Percentiles rank a stretch among this genome's conserved stretches.
Conservation (phyloP, 2,797 vertebrate species). For the Chloroceryle inda region DNA sequence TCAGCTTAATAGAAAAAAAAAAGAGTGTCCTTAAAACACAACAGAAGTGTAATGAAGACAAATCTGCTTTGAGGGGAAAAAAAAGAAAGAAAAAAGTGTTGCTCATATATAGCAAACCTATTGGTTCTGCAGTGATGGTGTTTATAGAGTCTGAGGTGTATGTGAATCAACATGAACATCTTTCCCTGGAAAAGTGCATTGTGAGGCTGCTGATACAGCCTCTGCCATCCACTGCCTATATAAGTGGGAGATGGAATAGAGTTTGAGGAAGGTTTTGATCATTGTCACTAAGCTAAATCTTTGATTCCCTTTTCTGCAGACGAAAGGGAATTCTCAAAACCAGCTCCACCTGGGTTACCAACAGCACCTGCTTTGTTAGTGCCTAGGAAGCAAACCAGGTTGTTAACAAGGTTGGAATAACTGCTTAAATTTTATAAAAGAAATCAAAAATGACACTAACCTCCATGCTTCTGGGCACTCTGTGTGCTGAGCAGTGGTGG, state of each 20-base stretch:
- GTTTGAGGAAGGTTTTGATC: not conserved
- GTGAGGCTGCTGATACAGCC: not conserved
- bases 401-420: not conserved
- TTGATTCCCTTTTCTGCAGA: not conserved
- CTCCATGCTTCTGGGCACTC: not conserved
- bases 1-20: not conserved
- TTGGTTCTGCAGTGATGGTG: not conserved
- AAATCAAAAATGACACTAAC: not conserved
- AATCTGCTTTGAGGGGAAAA: not conserved
- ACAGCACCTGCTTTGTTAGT: not conserved
- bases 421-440: not conserved
- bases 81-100: not conserved
- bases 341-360: not conserved
- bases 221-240: not conserved
- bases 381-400: not conserved
- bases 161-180: not conserved
- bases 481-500: not conserved
- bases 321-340: not conserved
- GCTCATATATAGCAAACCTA: not conserved
- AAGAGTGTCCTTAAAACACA: not conserved
- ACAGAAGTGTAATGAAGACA: not conserved
- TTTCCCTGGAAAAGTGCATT: not conserved
- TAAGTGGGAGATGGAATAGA: not conserved
- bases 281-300: not conserved
- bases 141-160: not conserved